These are phyloP conservation scores for Encarsia formosa DNA, from an alignment of 2,888 invertebrate species.

Conservation along the genomic window DNA sequence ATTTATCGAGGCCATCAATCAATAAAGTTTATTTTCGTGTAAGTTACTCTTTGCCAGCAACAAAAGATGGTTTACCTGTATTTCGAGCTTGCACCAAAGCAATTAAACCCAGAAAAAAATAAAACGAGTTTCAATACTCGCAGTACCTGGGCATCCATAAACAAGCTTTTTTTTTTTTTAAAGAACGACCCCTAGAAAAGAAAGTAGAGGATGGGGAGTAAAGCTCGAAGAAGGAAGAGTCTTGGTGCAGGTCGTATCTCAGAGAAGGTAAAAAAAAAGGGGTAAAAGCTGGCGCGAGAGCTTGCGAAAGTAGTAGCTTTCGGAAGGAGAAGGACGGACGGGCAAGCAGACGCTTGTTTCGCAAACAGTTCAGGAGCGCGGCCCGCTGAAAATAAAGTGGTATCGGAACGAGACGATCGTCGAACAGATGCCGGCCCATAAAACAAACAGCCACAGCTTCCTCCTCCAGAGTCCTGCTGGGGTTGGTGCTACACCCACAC, in stretches of 20 bases:
- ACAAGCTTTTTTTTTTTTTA: not conserved
- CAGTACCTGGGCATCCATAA: too few relatives aligned
- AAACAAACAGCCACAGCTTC: constrained; percentile 47
- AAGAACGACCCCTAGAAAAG: not conserved
- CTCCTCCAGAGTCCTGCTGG: constrained; percentile 34
- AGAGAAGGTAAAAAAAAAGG: constrained; percentile 29
- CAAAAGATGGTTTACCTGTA: too few relatives aligned
- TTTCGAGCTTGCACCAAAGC: too few relatives aligned
- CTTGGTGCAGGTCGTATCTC: constrained; percentile 26
- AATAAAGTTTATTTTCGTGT: too few relatives aligned
- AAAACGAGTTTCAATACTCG: too few relatives aligned
- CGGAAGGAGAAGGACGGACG: constrained; percentile 8
- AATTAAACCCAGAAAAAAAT: too few relatives aligned
- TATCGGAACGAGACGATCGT: constrained; percentile 53
- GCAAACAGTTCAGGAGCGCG: constrained; percentile 51
- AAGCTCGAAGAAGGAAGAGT: not conserved
- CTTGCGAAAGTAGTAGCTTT: constrained; percentile 22
- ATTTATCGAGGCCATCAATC: too few relatives aligned
- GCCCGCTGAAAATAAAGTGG: constrained; percentile 52
- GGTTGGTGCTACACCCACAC: too few relatives aligned
- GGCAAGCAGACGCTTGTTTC: constrained; percentile 43
- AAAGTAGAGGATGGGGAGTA: too few relatives aligned
- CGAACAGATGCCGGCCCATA: constrained; percentile 52
- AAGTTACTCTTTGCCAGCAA: too few relatives aligned
- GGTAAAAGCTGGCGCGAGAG: constrained; percentile 5